phyloP scores from a whole-genome alignment of 1,140 invertebrate genomes.

The Zaprionus davidi region DNA sequence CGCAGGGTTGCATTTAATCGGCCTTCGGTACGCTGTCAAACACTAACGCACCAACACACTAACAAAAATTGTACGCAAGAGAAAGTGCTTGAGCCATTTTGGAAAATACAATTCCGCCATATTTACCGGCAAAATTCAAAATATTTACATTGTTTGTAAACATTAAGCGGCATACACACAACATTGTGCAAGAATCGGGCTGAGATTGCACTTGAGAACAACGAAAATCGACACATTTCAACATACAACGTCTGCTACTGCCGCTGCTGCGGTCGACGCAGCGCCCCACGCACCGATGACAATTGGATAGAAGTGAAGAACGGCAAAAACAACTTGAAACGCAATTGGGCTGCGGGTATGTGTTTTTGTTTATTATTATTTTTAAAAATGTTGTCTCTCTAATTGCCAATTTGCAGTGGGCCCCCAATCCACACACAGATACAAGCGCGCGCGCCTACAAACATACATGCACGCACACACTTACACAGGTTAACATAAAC shows the following conservation, averaged over 20 bases:
- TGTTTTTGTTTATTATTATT: constrained; percentile 41
- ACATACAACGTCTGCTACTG: constrained; percentile 62
- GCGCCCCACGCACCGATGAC: constrained; percentile 63
- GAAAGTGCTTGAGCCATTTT: constrained; percentile 80
- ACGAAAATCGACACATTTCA: constrained; percentile 42
- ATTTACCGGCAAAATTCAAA: constrained; percentile 84
- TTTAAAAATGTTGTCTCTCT: constrained; percentile 47
- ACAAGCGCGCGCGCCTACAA: constrained; percentile 51
- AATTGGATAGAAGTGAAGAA: constrained; percentile 57
- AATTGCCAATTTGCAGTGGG: constrained; percentile 59
- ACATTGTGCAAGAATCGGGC: constrained; percentile 47
- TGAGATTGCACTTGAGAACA: constrained; percentile 38
- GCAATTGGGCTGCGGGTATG: constrained; percentile 48
- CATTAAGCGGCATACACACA: constrained; percentile 27
- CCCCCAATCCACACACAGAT: constrained; percentile 36
- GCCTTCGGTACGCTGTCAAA: constrained; percentile 52
- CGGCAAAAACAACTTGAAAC: constrained; percentile 44
- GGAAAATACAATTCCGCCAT: constrained; percentile 83
- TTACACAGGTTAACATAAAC: constrained; percentile 29
- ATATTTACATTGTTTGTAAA: constrained; percentile 79
- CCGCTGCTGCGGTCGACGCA: constrained; percentile 59
- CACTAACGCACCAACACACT: constrained; percentile 57
- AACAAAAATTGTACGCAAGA: constrained; percentile 67
- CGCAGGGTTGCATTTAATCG: constrained; percentile 66
- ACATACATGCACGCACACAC: constrained; percentile 41